Conservation (phyloP, 2,888 invertebrate genomes). For the Amblyteles armatorius region DNA sequence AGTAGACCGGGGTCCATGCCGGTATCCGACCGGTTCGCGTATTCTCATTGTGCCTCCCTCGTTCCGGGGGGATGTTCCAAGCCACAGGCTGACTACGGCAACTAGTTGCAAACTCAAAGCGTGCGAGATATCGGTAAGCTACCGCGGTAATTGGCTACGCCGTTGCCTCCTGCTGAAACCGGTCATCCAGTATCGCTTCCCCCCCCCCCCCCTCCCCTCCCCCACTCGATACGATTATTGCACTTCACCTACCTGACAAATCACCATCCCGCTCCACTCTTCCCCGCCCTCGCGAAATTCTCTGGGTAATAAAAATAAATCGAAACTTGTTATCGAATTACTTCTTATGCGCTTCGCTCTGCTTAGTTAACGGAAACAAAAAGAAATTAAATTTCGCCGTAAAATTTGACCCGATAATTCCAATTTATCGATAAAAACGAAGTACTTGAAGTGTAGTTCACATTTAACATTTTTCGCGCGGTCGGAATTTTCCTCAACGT, state of each 20-base stretch:
- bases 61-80: neutral
- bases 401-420: neutral
- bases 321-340: neutral
- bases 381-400: neutral
- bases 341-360: neutral
- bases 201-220: no score
- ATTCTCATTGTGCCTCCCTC: conserved; percentile 3
- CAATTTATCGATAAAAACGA: neutral
- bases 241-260: conserved; percentile 11
- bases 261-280: neutral
- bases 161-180: conserved; percentile 10
- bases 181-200: conserved; percentile 39
- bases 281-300: neutral
- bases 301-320: neutral
- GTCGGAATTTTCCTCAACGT: neutral
- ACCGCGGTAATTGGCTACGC: conserved; percentile 56
- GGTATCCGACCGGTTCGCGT: neutral
- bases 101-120: conserved; percentile 53
- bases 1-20: conserved; percentile 32
- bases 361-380: neutral
- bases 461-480: neutral
- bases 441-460: neutral
- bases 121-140: conserved; percentile 45
- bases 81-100: conserved; percentile 7
- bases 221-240: conserved; percentile 36